Base-by-base conservation (phyloP, 2,113 vertebrate species). In the Dendrocopos noguchii region DNA sequence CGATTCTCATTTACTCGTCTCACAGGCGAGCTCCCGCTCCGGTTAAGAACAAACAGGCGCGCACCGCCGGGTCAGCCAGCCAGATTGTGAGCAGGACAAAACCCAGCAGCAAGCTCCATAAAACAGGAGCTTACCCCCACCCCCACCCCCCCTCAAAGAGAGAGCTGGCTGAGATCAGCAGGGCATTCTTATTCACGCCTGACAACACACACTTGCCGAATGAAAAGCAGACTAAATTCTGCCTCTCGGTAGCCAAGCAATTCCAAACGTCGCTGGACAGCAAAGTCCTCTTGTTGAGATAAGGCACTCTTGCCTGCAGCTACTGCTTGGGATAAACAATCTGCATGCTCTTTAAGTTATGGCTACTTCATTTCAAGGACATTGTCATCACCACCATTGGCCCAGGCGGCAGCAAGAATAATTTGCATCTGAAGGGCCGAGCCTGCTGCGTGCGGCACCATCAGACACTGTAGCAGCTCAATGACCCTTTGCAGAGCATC, bases 381-480 rank as follows among this genome's bases (percentile, higher is more conserved):
- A 6, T 22, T 61, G 80, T 31, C 73, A 52, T 25, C 15, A 15
- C 3, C 50, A 63, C 36, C 87, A 55, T 1, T 55, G 91, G 84
- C 74, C 81, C 89, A 85, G 81, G 80, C 89, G 78, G 91, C 89
- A 76, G 91, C 80, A 93, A 91, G 87, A 84, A 79, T 85, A 66
- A 80, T 68, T 61, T 27, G 76, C 79, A 74, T 59, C 10, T 2
- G 4, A 92, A 88, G 84, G 84, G 76, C 87, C 44, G 33, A 83
- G 76, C 95, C 76, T 93, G 93, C 93, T 94, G 95, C 1, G 79
- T 78, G 14, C 82, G 83, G 93, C 11, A 64, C 71, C 85, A 87
- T 80, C 88, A 89, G 78, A 19, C 21, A n/a, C 72, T 36, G 72
- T 75, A 53, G 80, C 82, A 89, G 24, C 91, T 91, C 90, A 73